phyloP scores from a whole-genome alignment of 2,888 invertebrate species.

The Charanyca ferruginea region DNA sequence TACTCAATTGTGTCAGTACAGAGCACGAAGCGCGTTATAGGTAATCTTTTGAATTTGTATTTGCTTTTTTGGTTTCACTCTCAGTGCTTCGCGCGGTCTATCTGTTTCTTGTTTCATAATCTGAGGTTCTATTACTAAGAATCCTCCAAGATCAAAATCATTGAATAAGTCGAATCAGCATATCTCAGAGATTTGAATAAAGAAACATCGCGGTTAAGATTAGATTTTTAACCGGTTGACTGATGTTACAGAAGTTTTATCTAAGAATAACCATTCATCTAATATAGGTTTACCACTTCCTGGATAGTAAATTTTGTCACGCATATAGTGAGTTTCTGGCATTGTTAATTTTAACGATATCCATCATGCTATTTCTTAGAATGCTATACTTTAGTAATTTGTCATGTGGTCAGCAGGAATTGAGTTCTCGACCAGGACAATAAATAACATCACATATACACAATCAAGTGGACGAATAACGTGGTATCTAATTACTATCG shows the following conservation, averaged over 20 bases:
- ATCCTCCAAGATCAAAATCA: not conserved
- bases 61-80: too few relatives aligned
- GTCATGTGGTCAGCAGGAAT: not conserved
- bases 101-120: too few relatives aligned
- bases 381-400: conserved; percentile 11
- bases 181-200: conserved; percentile 2
- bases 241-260: conserved; percentile 4
- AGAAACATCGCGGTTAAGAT: not conserved
- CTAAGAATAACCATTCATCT: conserved; percentile 5
- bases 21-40: too few relatives aligned
- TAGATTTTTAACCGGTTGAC: not conserved
- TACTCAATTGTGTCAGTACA: too few relatives aligned
- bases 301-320: conserved; percentile 15
- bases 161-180: not conserved
- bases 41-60: too few relatives aligned
- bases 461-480: too few relatives aligned
- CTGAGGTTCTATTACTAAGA: too few relatives aligned
- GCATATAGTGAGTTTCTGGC: conserved; percentile 13
- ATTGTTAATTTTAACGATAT: conserved; percentile 22
- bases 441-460: too few relatives aligned
- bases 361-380: not conserved
- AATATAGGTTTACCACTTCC: conserved; percentile 37
- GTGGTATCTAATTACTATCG: too few relatives aligned
- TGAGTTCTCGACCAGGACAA: too few relatives aligned
- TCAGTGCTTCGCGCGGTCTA: too few relatives aligned